Conservation (phyloP, 2,113 vertebrate species). For the Coturnix japonica region DNA sequence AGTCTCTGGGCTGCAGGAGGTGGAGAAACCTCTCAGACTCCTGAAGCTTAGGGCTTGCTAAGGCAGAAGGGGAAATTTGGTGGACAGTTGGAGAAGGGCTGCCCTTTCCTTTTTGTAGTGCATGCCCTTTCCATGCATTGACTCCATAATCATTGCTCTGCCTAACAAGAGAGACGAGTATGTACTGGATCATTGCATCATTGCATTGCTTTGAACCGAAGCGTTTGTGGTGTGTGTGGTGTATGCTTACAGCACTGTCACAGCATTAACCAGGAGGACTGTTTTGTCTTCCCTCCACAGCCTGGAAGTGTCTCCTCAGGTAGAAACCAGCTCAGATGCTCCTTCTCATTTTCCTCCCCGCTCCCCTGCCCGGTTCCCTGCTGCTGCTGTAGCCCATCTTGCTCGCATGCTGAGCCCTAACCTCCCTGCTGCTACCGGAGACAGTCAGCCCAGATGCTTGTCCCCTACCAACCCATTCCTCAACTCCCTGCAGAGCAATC, state of each 20-base stretch:
- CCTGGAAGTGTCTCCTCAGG: slow-evolving; percentile 91
- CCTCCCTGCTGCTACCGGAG: slow-evolving; percentile 69
- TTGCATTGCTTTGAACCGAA: neutral
- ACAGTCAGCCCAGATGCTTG: slow-evolving; percentile 69
- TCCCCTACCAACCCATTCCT: slow-evolving; percentile 90
- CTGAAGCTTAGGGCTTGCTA: neutral
- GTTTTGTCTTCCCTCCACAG: slow-evolving; percentile 94
- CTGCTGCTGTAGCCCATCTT: slow-evolving; percentile 59
- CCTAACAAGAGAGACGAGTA: slow-evolving; percentile 31
- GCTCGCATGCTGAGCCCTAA: slow-evolving; percentile 77
- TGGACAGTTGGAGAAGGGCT: slow-evolving; percentile 7
- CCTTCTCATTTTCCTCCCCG: slow-evolving; percentile 75
- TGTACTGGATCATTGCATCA: neutral
- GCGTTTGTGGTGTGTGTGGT: slow-evolving; percentile 32
- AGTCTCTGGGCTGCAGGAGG: neutral
- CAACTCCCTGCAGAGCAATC: slow-evolving; percentile 86
- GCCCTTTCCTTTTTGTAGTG: neutral
- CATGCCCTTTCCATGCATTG: slow-evolving; percentile 33
- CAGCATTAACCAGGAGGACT: slow-evolving; percentile 86
- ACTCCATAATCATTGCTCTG: slow-evolving; percentile 51
- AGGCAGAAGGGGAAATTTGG: neutral
- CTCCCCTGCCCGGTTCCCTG: slow-evolving; percentile 69
- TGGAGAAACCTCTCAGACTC: neutral
- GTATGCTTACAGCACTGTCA: slow-evolving; percentile 38
- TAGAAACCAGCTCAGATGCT: slow-evolving; percentile 86